Evolutionary conservation across 2,797 vertebrate genomes (phyloP).

Genomic region (Sebastes matsubarae): DNA sequence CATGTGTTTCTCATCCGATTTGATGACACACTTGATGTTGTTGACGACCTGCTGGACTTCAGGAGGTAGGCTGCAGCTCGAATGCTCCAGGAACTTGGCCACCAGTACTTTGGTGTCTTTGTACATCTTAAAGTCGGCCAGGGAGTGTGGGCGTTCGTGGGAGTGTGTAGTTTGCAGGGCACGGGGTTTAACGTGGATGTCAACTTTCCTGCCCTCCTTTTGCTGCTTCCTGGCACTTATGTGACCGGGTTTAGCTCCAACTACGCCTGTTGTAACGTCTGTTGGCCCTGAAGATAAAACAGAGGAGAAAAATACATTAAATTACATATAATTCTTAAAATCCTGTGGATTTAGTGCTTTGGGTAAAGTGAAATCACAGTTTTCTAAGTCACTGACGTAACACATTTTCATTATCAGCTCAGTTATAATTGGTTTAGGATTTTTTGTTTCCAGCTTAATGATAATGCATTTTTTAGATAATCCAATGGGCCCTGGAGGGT

Average conservation of each 20-base stretch:
- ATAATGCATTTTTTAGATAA: not conserved
- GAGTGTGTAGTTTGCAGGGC: constrained; percentile 69
- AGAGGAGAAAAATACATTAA: constrained; percentile 2
- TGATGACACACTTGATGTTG: constrained; percentile 90
- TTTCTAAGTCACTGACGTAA: not conserved
- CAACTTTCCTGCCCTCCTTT: constrained; percentile 79
- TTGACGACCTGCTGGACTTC: constrained; percentile 94
- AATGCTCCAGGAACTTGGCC: constrained; percentile 96
- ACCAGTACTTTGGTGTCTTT: constrained; percentile 95
- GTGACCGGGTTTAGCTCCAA: constrained; percentile 70
- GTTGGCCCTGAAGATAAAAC: constrained; percentile 61
- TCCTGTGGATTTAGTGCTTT: not conserved
- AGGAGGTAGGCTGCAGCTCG: constrained; percentile 89
- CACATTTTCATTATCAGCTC: not conserved
- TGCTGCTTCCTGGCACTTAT: constrained; percentile 78
- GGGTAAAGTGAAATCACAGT: not conserved
- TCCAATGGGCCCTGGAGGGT: not conserved
- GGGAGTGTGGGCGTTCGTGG: constrained; percentile 86
- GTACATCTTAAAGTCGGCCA: constrained; percentile 93
- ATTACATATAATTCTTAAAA: not conserved
- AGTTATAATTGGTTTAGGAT: not conserved
- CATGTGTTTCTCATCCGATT: constrained; percentile 92
- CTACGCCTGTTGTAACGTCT: constrained; percentile 62
- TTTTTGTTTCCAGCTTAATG: not conserved
- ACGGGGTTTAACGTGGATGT: constrained; percentile 82